Base-by-base conservation (phyloP, 35 echinoderm and acorn worm genomes). In the Acanthaster planci region DNA sequence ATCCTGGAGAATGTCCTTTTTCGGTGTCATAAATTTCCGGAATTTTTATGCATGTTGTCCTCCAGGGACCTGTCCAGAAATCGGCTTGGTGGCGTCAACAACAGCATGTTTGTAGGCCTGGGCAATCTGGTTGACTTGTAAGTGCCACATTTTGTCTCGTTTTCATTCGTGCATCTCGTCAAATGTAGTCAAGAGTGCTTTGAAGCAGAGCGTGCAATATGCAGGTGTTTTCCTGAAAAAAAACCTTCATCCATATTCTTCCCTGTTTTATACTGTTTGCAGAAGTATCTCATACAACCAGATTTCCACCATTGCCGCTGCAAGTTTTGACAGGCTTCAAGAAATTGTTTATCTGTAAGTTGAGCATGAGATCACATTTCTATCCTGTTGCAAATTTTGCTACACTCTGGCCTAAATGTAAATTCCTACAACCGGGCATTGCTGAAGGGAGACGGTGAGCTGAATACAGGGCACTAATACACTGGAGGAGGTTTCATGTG, bases 41-140 rank as follows among this genome's bases (percentile, higher is more conserved):
- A 12, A 36, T 40, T 21, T 23, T 9, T 59, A 44, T 53, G n/a
- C 23, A 54, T 90, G 18, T 84, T 55, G 30, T 78, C 52, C 78
- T 86, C 17, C 90, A 93, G 91, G 84, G 91, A 93, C 81, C 75
- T 93, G 51, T 93, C 91, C 42, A 59, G 75, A 54, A 93, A 93
- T 56, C 53, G 47, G 19, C 60, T 93, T 44, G 80, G 68, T 26
- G 84, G 91, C 78, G 85, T 93, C 16, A 93, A 84, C 64, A 93
- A 93, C 55, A 78, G 81, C 37, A 93, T 93, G 91, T 93, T 93
- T 72, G 76, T 77, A 40, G 91, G 91, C 21, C 58, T 93, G 19
- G 78, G 29, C 2, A 50, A n/a, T 60, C 39, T 93, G 10, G 23
- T 60, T 60, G 39, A 76, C 36, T 83, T 93, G 91, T 93, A 84